A percentile compares a stretch with the other conserved stretches of the same genome.
Conservation (phyloP, 2,797 vertebrate species). For the Pangasius macronema region DNA sequence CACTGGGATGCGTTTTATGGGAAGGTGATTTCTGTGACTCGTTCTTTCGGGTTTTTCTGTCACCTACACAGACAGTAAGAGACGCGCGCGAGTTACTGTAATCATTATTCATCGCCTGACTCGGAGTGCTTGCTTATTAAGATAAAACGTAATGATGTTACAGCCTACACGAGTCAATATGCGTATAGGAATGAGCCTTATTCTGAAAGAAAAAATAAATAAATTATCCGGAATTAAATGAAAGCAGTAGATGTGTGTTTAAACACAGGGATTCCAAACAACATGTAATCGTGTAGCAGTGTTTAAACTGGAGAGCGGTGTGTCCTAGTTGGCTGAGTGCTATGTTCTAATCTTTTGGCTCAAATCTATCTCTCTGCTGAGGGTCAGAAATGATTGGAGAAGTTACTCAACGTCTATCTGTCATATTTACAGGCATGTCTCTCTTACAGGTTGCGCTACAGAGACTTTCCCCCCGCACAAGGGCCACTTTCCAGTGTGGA, state of each 20-base stretch:
- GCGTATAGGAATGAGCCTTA: neutral
- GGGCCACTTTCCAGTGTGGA: neutral
- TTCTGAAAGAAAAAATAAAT: neutral
- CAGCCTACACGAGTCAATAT: neutral
- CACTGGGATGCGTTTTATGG: slow-evolving; percentile 54
- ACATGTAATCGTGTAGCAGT: neutral
- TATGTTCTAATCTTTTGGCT: neutral
- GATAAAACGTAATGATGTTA: neutral
- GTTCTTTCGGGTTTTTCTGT: slow-evolving; percentile 47
- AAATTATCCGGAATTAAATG: neutral
- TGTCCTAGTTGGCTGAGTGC: neutral
- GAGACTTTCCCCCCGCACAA: neutral
- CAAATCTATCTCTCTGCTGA: neutral
- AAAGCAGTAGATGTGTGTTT: neutral
- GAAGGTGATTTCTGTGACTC: slow-evolving; percentile 44
- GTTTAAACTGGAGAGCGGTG: neutral
- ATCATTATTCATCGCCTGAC: slow-evolving; percentile 27
- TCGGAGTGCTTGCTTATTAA: neutral
- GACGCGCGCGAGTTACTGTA: slow-evolving; percentile 31
- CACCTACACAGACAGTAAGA: slow-evolving; percentile 51
- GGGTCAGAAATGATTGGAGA: neutral
- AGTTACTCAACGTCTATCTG: neutral
- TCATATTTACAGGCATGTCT: neutral
- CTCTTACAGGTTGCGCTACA: neutral
- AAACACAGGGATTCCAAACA: neutral